A percentile compares a stretch with the other conserved stretches of the same genome.
Conservation (phyloP, 1,140 invertebrate genomes). For the Liolophura sinensis region DNA sequence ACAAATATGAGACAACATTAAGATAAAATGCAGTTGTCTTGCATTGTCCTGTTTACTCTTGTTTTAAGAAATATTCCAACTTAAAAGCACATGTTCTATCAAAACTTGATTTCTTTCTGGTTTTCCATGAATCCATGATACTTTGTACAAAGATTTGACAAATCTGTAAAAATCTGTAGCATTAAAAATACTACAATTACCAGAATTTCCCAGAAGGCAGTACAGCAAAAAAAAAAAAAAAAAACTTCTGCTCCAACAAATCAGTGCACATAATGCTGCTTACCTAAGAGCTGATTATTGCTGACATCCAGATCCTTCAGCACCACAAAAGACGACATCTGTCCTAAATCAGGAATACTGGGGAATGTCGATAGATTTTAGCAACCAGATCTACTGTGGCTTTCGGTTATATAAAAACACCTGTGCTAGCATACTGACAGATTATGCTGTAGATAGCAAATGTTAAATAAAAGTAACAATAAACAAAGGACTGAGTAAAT, state of each 20-base stretch:
- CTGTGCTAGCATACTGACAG: too few relatives aligned
- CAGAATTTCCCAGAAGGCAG: too few relatives aligned
- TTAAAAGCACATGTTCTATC: background rate
- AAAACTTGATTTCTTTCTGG: background rate
- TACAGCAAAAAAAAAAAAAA: conserved; percentile 5
- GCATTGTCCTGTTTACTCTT: conserved; percentile 43
- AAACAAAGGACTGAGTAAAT: too few relatives aligned
- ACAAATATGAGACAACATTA: background rate
- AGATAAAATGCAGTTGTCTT: conserved; percentile 17
- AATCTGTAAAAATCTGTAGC: too few relatives aligned
- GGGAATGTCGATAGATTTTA: background rate
- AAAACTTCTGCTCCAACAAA: conserved; percentile 13
- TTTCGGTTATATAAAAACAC: too few relatives aligned
- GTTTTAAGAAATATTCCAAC: conserved; percentile 30
- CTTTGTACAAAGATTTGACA: too few relatives aligned
- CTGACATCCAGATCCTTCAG: conserved; percentile 34
- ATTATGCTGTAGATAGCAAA: too few relatives aligned
- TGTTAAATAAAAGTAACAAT: too few relatives aligned
- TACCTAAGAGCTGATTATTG: conserved; percentile 46
- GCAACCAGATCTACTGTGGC: too few relatives aligned
- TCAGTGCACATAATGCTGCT: conserved; percentile 10
- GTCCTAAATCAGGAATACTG: conserved; percentile 4
- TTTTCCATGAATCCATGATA: background rate
- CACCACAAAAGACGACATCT: conserved; percentile 9
- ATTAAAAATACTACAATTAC: too few relatives aligned